A percentile compares a stretch with the other conserved stretches of the same genome.
Evolutionary conservation across 2,113 vertebrate genomes (phyloP).

Genomic region (Trachemys scripta): DNA sequence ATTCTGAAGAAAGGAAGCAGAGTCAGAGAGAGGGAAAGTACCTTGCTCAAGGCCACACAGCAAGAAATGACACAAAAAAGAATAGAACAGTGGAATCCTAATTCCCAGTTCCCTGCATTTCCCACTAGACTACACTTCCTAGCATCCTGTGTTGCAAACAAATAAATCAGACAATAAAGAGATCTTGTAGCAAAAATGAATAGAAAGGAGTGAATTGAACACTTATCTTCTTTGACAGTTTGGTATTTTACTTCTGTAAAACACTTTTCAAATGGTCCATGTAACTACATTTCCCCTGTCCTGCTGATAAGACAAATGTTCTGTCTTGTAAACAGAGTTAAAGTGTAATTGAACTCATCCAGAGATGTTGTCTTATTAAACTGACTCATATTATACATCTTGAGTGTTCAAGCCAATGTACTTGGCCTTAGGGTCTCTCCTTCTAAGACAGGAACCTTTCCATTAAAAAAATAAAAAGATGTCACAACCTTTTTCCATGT

Average conservation of each 20-base stretch:
- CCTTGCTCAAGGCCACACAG: not conserved
- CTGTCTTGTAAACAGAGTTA: not conserved
- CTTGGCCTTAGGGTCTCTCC: not conserved
- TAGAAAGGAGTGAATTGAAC: not conserved
- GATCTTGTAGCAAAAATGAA: not conserved
- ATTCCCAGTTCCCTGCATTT: not conserved
- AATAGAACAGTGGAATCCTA: not conserved
- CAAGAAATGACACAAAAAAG: not conserved
- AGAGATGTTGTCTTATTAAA: not conserved
- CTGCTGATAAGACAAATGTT: not conserved
- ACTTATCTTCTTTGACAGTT: not conserved
- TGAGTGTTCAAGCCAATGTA: not conserved
- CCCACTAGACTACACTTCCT: not conserved
- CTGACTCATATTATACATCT: not conserved
- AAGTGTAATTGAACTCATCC: not conserved
- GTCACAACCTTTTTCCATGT: fast-evolving
- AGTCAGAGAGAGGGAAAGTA: too few species aligned
- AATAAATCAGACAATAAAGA: too few species aligned
- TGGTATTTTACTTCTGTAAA: not conserved
- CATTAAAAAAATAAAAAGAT: not conserved
- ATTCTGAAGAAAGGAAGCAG: too few species aligned
- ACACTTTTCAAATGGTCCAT: not conserved
- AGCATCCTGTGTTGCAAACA: too few species aligned
- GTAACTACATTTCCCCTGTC: not conserved
- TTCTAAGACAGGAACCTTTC: not conserved